Evolutionary conservation across 1,140 invertebrate species (phyloP), one percentile per base, ranked within the genome.

Genomic region (Coboldia fuscipes): DNA sequence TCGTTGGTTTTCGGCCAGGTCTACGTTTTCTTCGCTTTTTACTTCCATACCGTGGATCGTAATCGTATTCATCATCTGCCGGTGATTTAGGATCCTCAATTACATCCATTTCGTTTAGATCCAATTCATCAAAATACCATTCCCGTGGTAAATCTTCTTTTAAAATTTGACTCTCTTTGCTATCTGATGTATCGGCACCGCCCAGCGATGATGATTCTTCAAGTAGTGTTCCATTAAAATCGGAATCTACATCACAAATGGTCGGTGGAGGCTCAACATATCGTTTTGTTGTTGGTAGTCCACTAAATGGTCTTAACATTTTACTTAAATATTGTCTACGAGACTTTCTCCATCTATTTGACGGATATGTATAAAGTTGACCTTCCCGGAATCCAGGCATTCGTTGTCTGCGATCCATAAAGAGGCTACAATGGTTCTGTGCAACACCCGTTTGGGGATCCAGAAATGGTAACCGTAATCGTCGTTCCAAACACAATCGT

Each of bases 401-500:
- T 40, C 92, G 68, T 48, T 94, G 79, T 45, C 80, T 66, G 46
- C 76, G 68, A 23, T 72, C 72, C 75, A 88, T 83, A 58, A 88
- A 93, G 38, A 94, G 60, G 43, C 77, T 75, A 39, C 83, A 90
- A 58, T 94, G 86, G 52, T 82, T 90, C 55, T 94, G 88, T 15
- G 88, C 88, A 19, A 96, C 83, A 22, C 84, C 88, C 37, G 90
- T 96, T 59, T 94, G 89, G 3, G 85, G 85, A 59, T 96, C 90
- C 36, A 96, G 69, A 53, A 94, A 97, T 24, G 92, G 92, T 57
- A 94, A 72, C 36, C 92, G 66, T 50, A 90, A 66, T 48, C 86
- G 76, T 40, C 90, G 68, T 58, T 97, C 90, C 37, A 84, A 71
- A 50, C 83, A 83, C 61, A 96, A 55, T 60, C 86, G 62, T 34